Conservation (phyloP, 1,140 invertebrate genomes). For the Camponotus floridanus region DNA sequence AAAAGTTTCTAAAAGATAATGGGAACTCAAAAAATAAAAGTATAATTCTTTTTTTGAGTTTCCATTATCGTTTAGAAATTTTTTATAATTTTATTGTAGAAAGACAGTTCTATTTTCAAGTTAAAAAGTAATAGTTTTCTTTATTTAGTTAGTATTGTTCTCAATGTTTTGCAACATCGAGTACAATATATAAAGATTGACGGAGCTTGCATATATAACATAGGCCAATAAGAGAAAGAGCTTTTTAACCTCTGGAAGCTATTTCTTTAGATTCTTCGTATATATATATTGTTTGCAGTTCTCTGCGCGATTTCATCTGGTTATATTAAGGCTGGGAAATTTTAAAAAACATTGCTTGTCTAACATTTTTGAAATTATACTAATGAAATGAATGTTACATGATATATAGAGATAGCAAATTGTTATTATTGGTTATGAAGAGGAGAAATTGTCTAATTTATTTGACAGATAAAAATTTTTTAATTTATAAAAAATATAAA, state of each 20-base stretch:
- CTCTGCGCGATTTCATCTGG: constrained; percentile 17
- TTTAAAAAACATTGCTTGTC: constrained; percentile 16
- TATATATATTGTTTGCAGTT: constrained; percentile 17
- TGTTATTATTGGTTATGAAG: background rate
- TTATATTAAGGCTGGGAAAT: constrained; percentile 31
- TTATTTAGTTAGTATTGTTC: constrained; percentile 16
- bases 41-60: background rate
- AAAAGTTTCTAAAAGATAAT: too few relatives aligned
- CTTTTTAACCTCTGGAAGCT: constrained; percentile 52
- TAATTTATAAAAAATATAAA: background rate
- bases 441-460: background rate
- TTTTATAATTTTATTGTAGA: background rate
- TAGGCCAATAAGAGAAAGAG: constrained; percentile 42
- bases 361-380: background rate
- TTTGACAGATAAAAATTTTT: constrained; percentile 10
- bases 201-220: constrained; percentile 28
- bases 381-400: background rate
- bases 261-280: constrained; percentile 24
- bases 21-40: background rate
- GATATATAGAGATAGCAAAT: background rate
- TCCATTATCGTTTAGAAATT: background rate
- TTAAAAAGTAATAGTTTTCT: constrained; percentile 39
- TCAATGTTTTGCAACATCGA: constrained; percentile 27
- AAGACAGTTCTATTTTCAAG: background rate
- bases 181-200: constrained; percentile 36